A percentile compares a stretch with the other conserved stretches of the same genome.
Evolutionary conservation across 1,140 invertebrate species (phyloP).

Genomic region (Ruditapes philippinarum): DNA sequence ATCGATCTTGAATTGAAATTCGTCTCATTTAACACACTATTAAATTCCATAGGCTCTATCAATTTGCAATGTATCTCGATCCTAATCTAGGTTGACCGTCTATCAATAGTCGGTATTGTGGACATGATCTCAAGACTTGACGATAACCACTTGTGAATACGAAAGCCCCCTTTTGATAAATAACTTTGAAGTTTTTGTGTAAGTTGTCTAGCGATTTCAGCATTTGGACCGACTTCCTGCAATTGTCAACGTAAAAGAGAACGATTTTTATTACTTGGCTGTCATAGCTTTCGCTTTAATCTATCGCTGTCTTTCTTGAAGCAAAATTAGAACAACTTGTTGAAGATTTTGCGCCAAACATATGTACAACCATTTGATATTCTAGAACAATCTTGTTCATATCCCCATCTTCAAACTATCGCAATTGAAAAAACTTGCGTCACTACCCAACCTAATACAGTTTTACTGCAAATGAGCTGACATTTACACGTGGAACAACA

Average conservation of each 20-base stretch:
- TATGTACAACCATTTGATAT: conserved; percentile 71
- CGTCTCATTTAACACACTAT: not conserved
- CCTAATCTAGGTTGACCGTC: not conserved
- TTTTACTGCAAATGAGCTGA: conserved; percentile 66
- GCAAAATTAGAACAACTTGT: conserved; percentile 59
- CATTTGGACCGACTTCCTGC: not conserved
- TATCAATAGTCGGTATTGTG: not conserved
- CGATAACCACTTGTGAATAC: not conserved
- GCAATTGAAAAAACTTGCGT: conserved; percentile 63
- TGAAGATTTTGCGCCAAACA: conserved; percentile 67
- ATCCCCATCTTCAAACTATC: conserved; percentile 63
- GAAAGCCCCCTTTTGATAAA: not conserved
- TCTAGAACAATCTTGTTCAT: not conserved
- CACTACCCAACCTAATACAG: conserved; percentile 63
- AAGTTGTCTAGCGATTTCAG: not conserved
- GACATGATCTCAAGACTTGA: not conserved
- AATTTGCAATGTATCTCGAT: conserved; percentile 11
- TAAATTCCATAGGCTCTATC: not conserved
- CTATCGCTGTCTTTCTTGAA: conserved; percentile 19
- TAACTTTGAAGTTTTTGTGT: not conserved
- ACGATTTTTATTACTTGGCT: conserved; percentile 27
- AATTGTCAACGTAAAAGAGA: conserved; percentile 48
- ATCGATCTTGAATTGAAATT: too few relatives aligned
- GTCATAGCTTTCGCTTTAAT: conserved; percentile 18
- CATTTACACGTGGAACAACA: conserved; percentile 17